These are phyloP conservation scores for Prinia subflava DNA, from an alignment of 2,113 vertebrate species.

Conservation along the genomic window DNA sequence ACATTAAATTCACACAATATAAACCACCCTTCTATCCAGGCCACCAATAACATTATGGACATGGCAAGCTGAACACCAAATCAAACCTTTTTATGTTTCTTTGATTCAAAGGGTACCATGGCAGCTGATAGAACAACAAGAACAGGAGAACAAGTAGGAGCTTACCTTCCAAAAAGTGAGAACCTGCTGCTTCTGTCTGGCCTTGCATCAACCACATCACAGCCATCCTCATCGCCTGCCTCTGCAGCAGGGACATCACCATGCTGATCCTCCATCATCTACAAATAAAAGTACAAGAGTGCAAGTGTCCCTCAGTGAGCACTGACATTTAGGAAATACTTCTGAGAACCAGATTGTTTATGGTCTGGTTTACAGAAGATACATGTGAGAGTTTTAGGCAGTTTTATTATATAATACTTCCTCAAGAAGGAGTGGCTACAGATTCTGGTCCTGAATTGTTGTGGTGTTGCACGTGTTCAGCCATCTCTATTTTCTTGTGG, in stretches of 20 bases:
- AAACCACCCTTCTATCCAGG: background rate
- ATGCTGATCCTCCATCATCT: slow-evolving; percentile 4
- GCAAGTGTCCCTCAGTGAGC: background rate
- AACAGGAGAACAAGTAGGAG: background rate
- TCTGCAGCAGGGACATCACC: background rate
- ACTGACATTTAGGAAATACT: background rate
- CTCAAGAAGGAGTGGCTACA: background rate
- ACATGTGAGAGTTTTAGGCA: background rate
- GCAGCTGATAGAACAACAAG: background rate
- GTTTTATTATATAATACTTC: background rate
- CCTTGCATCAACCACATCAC: slow-evolving; percentile 65
- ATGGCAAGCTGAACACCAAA: background rate
- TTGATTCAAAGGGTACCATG: background rate
- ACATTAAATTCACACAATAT: background rate
- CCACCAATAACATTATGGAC: background rate
- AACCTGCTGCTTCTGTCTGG: slow-evolving; percentile 82
- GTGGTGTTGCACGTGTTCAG: background rate
- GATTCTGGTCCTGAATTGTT: background rate
- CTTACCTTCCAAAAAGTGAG: slow-evolving; percentile 73
- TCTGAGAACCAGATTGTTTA: background rate
- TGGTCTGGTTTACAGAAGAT: background rate
- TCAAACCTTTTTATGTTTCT: background rate
- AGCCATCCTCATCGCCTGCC: background rate
- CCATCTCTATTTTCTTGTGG: no score
- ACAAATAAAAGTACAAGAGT: background rate